These are phyloP conservation scores for Rhea americana DNA, from an alignment of 2,113 vertebrate species.

Conservation along the genomic window DNA sequence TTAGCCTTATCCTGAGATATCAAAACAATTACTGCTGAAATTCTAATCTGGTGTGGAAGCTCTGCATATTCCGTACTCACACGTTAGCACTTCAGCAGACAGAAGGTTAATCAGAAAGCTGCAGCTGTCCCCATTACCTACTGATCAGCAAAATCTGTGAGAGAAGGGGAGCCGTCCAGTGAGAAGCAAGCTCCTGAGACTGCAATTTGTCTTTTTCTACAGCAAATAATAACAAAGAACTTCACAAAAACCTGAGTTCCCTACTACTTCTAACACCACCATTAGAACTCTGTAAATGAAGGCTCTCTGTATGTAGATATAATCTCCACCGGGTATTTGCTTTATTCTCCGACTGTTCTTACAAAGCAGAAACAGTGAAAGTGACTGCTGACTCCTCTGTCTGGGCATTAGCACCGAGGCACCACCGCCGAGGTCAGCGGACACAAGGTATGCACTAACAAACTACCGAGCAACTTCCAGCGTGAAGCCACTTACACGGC, in stretches of 20 bases:
- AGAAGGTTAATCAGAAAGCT: conserved; percentile 27
- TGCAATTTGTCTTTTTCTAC: conserved; percentile 50
- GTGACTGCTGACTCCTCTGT: conserved; percentile 68
- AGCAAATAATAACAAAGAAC: conserved; percentile 16
- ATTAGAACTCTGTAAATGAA: background rate
- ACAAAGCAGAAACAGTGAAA: conserved; percentile 38
- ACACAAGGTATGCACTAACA: conserved; percentile 46
- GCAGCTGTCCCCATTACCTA: background rate
- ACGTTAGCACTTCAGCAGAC: background rate
- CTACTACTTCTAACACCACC: background rate
- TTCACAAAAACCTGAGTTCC: background rate
- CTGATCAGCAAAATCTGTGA: background rate
- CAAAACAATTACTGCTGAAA: background rate
- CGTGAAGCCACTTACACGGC: conserved; percentile 3
- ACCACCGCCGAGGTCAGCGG: conserved; percentile 24
- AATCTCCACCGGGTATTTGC: conserved; percentile 19
- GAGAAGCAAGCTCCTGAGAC: conserved; percentile 37
- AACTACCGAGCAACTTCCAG: conserved; percentile 46
- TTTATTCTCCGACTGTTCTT: conserved; percentile 48
- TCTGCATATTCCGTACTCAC: conserved; percentile 20
- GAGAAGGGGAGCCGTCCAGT: background rate
- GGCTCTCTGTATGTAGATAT: background rate
- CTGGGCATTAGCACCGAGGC: conserved; percentile 58
- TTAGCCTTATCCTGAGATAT: background rate
- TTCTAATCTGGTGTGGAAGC: background rate